phyloP scores from a whole-genome alignment of 2,113 vertebrate species.

The Sceloporus undulatus region DNA sequence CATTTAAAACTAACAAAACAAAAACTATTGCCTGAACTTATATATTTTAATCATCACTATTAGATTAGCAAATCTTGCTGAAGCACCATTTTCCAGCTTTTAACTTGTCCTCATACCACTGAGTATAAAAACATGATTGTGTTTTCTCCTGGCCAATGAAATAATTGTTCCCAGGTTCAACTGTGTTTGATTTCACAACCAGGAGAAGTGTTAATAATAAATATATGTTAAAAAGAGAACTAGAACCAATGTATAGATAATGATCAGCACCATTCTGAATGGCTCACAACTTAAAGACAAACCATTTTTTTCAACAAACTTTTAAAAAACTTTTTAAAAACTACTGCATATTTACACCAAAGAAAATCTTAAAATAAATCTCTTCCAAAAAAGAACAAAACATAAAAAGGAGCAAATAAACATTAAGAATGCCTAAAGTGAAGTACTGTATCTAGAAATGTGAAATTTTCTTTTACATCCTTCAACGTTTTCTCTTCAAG shows the following conservation, averaged over 20 bases:
- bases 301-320: conserved; percentile 71
- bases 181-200: conserved; percentile 49
- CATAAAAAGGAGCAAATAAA: conserved; percentile 51
- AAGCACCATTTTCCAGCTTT: conserved; percentile 76
- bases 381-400: conserved; percentile 67
- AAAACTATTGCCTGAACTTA: conserved; percentile 71
- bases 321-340: conserved; percentile 63
- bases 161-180: conserved; percentile 57
- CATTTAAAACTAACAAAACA: conserved; percentile 75
- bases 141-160: conserved; percentile 50
- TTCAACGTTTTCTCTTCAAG: conserved; percentile 56
- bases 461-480: conserved; percentile 52
- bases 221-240: conserved; percentile 63
- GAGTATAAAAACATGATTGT: conserved; percentile 61
- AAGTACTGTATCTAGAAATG: conserved; percentile 66
- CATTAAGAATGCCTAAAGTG: conserved; percentile 61
- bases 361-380: conserved; percentile 71
- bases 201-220: conserved; percentile 67
- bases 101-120: conserved; percentile 54
- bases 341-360: conserved; percentile 73
- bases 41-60: conserved; percentile 70
- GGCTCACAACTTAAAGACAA: conserved; percentile 70
- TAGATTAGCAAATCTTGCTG: conserved; percentile 79
- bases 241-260: conserved; percentile 67
- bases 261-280: conserved; percentile 72